Conservation (phyloP, 2,113 vertebrate genomes). For the Pachycephala philippinensis region DNA sequence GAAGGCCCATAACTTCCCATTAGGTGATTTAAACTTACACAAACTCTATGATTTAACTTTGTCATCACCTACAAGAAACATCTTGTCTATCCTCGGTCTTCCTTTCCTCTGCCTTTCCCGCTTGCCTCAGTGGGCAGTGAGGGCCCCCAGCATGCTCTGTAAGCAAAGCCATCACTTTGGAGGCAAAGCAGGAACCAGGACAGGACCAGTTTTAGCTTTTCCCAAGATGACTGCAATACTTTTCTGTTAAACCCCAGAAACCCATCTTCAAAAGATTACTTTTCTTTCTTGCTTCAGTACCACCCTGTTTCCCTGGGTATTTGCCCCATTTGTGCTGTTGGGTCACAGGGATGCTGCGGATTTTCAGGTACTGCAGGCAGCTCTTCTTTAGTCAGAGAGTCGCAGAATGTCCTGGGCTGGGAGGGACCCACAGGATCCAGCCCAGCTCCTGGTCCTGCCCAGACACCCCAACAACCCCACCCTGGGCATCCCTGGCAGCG, state of each 20-base stretch:
- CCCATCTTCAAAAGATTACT: not conserved
- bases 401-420: not conserved
- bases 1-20: not conserved
- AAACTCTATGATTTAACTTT: not conserved
- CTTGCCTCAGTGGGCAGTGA: not conserved
- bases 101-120: not conserved
- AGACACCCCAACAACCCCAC: not conserved
- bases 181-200: not conserved
- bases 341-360: accelerated
- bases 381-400: not conserved
- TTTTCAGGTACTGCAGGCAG: not conserved
- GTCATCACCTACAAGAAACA: not conserved
- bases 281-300: not conserved
- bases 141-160: accelerated
- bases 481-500: not conserved
- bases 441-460: accelerated
- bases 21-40: not conserved
- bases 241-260: not conserved
- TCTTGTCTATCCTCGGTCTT: not conserved
- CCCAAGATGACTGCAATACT: not conserved
- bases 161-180: not conserved
- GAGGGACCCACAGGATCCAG: accelerated
- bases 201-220: not conserved
- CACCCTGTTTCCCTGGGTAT: not conserved
- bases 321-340: not conserved